Conservation (phyloP, 1,140 invertebrate genomes). For the Danaus melanippus region DNA sequence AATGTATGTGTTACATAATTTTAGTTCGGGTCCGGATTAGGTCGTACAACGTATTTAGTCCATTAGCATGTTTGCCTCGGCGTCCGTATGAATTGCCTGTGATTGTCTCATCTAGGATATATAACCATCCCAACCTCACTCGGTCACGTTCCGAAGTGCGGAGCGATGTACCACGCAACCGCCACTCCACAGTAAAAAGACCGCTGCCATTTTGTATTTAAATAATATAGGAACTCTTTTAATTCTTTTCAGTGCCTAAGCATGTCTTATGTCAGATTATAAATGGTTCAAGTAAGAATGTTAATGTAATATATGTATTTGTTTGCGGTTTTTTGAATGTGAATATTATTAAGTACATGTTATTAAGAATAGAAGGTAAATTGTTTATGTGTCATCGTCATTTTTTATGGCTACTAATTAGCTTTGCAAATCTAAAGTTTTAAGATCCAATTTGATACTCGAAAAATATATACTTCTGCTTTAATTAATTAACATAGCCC, state of each 20-base stretch:
- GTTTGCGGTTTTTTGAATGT: no score
- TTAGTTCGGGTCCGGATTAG: conserved; percentile 7
- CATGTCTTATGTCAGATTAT: conserved; percentile 1
- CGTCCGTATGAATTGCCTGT: conserved; percentile 14
- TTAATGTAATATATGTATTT: no score
- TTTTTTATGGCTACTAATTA: background rate
- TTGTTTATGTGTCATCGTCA: no score
- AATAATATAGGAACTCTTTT: conserved; percentile 59
- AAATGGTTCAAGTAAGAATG: no score
- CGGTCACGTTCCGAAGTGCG: conserved; percentile 65
- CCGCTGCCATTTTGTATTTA: conserved; percentile 46
- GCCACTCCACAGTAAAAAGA: conserved; percentile 52
- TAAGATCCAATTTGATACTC: background rate
- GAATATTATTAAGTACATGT: no score
- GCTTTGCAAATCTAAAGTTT: conserved; percentile 3
- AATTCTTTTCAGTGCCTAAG: conserved; percentile 33
- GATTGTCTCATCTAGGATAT: conserved; percentile 26
- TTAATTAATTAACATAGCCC: background rate
- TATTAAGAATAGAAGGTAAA: no score
- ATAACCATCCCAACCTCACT: conserved; percentile 30
- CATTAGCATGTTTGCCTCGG: conserved; percentile 13
- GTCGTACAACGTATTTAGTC: conserved; percentile 13
- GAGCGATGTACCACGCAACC: conserved; percentile 64
- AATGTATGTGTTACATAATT: background rate
- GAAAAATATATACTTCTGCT: conserved; percentile 2